phyloP scores from a whole-genome alignment of 2,113 vertebrate genomes.

The Progne subis region DNA sequence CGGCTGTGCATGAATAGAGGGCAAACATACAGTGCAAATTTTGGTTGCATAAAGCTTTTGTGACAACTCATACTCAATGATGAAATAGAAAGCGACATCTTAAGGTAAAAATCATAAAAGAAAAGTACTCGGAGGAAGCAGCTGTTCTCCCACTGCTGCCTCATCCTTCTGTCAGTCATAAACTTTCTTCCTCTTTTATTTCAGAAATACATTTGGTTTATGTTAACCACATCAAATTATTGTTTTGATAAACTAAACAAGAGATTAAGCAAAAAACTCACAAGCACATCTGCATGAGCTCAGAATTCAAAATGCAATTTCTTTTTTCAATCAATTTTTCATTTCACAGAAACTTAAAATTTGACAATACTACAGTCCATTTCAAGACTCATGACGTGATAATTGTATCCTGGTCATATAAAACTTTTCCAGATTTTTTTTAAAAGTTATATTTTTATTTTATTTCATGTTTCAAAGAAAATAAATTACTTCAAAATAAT shows the following conservation, averaged over 20 bases:
- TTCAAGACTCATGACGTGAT: neutral
- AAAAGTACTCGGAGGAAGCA: slow-evolving; percentile 24
- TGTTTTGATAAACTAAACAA: neutral
- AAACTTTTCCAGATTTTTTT: neutral
- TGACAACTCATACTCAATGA: neutral
- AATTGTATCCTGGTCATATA: neutral
- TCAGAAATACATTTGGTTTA: neutral
- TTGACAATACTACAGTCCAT: neutral
- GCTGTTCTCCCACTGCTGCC: slow-evolving; percentile 31
- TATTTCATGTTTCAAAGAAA: slow-evolving; percentile 1
- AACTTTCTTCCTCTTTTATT: slow-evolving; percentile 16
- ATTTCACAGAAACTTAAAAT: neutral
- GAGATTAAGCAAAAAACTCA: neutral
- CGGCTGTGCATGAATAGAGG: neutral
- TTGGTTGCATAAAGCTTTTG: slow-evolving; percentile 47
- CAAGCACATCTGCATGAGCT: neutral
- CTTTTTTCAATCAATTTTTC: neutral
- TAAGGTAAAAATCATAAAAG: slow-evolving; percentile 30
- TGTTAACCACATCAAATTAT: neutral
- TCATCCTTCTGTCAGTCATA: neutral
- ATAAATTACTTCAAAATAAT: neutral
- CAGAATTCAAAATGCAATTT: neutral
- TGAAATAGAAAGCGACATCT: slow-evolving; percentile 24
- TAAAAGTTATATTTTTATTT: neutral
- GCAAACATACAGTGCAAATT: neutral